Evolutionary conservation across 1,140 invertebrate genomes (phyloP).

Genomic region (Gonatopus flavifemur): DNA sequence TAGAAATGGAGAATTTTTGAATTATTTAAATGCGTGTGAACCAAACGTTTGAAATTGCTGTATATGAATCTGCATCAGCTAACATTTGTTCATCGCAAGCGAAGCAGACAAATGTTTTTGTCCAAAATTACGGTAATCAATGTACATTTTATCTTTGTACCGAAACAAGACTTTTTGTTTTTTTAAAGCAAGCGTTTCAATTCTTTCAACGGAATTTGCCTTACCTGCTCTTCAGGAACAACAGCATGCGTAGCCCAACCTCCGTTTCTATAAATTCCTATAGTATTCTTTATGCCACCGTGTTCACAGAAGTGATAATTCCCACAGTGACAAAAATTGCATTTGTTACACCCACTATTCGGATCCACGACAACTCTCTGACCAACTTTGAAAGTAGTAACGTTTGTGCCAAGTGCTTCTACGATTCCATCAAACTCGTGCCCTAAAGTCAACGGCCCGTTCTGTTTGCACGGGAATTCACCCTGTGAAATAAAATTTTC

Average conservation of each 20-base stretch:
- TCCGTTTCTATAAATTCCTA: conserved; percentile 68
- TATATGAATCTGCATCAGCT: too few relatives aligned
- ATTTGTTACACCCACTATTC: conserved; percentile 66
- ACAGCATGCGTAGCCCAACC: conserved; percentile 68
- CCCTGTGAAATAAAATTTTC: conserved; percentile 54
- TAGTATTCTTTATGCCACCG: conserved; percentile 64
- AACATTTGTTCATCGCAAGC: too few relatives aligned
- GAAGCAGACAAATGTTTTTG: too few relatives aligned
- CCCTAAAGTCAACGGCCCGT: conserved; percentile 62
- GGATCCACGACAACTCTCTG: conserved; percentile 70
- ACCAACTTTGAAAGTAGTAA: conserved; percentile 64
- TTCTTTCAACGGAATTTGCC: too few relatives aligned
- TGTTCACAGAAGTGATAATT: conserved; percentile 64
- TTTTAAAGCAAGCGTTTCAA: too few relatives aligned
- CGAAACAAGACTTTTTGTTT: too few relatives aligned
- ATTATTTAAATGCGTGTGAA: too few relatives aligned
- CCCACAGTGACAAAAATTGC: conserved; percentile 62
- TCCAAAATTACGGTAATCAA: too few relatives aligned
- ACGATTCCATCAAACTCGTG: conserved; percentile 73
- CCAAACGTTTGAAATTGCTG: too few relatives aligned
- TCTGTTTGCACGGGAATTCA: conserved; percentile 64
- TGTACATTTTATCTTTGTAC: too few relatives aligned
- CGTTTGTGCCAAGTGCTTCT: conserved; percentile 60
- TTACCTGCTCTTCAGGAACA: conserved; percentile 64
- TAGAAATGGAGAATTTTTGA: too few relatives aligned